Percentiles rank a stretch among this genome's conserved stretches.
Conservation (phyloP, 2,113 vertebrate genomes). For the Argyrosomus japonicus region DNA sequence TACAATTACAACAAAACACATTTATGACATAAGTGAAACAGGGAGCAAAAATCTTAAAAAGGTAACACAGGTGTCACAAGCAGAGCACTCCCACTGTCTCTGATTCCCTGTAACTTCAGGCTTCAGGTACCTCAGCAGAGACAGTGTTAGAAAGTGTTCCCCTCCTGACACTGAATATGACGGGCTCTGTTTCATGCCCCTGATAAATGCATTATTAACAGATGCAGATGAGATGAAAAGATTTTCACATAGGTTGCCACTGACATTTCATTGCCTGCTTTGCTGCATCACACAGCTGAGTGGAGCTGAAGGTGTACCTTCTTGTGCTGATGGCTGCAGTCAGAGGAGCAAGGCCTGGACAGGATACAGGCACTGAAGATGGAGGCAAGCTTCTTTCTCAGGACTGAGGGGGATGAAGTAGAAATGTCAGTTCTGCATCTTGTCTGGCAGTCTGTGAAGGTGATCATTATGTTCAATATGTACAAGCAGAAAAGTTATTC, state of each 20-base stretch:
- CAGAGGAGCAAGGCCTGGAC: slow-evolving; percentile 84
- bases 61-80: too few species aligned
- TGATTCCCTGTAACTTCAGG: too few species aligned
- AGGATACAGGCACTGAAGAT: slow-evolving; percentile 91
- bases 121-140: too few species aligned
- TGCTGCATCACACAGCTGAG: background rate
- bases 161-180: too few species aligned
- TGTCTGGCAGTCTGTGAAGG: background rate
- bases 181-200: too few species aligned
- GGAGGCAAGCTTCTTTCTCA: slow-evolving; percentile 87
- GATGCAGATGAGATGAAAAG: background rate
- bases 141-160: too few species aligned
- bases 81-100: too few species aligned
- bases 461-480: too few species aligned
- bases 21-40: background rate
- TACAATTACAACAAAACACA: too few species aligned
- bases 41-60: too few species aligned
- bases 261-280: too few species aligned
- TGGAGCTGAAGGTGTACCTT: slow-evolving; percentile 76
- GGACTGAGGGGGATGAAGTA: slow-evolving; percentile 78
- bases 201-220: background rate
- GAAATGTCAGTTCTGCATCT: background rate
- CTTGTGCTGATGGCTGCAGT: slow-evolving; percentile 88
- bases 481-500: background rate
- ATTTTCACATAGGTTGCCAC: background rate